Percentiles rank a stretch among this genome's conserved stretches.
These are phyloP conservation scores for Gopherus flavomarginatus DNA, from an alignment of 2,113 vertebrate genomes.

Conservation along the genomic window DNA sequence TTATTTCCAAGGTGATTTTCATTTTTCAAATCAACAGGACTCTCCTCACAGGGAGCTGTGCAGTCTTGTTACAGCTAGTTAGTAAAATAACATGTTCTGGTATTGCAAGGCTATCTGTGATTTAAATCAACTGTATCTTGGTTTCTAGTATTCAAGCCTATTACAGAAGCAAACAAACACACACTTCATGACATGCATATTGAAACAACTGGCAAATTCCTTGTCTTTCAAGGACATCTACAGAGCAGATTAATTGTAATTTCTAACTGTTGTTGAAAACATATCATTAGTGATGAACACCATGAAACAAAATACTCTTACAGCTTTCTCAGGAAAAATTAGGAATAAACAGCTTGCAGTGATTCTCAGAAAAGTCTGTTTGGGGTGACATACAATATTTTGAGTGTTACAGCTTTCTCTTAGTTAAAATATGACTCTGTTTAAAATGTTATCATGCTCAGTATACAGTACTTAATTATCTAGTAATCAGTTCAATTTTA, in stretches of 20 bases:
- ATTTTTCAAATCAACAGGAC: not conserved
- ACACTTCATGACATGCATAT: not conserved
- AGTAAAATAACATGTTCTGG: not conserved
- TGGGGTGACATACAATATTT: not conserved
- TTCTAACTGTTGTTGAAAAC: not conserved
- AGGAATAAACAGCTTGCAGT: not conserved
- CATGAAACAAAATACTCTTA: not conserved
- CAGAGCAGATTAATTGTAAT: not conserved
- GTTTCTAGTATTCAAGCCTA: not conserved
- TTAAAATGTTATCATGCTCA: not conserved
- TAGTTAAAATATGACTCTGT: not conserved
- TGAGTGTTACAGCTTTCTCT: not conserved
- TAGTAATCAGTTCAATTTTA: not conserved
- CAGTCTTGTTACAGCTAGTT: not conserved
- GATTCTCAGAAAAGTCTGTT: not conserved
- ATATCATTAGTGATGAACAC: not conserved
- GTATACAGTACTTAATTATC: not conserved
- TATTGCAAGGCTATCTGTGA: not conserved
- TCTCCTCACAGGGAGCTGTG: not conserved
- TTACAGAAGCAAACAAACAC: not conserved
- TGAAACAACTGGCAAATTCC: slow-evolving; percentile 13
- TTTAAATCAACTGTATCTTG: not conserved
- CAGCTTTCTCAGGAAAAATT: not conserved
- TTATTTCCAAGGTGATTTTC: not conserved
- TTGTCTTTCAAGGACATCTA: slow-evolving; percentile 13